phyloP scores from a whole-genome alignment of 2,888 invertebrate genomes.

The Xanthorhoe spadicearia region DNA sequence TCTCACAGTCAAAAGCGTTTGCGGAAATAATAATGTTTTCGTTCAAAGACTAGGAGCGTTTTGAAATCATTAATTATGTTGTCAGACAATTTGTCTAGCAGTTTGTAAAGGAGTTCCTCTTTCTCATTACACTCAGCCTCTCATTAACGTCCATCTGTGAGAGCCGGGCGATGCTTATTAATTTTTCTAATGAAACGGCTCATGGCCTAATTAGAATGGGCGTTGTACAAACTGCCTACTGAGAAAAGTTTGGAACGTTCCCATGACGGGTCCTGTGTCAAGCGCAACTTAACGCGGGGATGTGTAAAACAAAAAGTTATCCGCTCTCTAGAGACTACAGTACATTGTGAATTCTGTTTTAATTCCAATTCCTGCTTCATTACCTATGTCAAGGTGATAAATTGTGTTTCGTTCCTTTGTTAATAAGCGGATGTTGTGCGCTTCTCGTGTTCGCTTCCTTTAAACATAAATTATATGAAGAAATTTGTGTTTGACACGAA shows the following conservation, averaged over 20 bases:
- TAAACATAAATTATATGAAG: too few species aligned
- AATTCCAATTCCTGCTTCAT: constrained; percentile 50
- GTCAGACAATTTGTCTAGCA: constrained; percentile 52
- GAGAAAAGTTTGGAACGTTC: constrained; percentile 70
- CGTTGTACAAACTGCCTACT: constrained; percentile 59
- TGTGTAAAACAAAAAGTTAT: constrained; percentile 65
- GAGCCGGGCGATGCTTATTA: constrained; percentile 60
- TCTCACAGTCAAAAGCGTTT: constrained; percentile 27
- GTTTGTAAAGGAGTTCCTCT: constrained; percentile 50
- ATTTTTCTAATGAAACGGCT: constrained; percentile 67
- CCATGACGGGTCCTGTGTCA: constrained; percentile 61
- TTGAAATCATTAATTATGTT: constrained; percentile 40
- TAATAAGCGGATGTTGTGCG: constrained; percentile 17
- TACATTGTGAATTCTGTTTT: constrained; percentile 45
- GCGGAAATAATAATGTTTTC: constrained; percentile 25
- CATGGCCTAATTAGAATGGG: constrained; percentile 61
- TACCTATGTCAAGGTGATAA: constrained; percentile 39
- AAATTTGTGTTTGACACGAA: neutral
- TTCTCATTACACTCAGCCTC: constrained; percentile 49
- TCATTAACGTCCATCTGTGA: constrained; percentile 52
- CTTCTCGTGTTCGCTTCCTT: too few species aligned
- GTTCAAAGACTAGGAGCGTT: constrained; percentile 20
- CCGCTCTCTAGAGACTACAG: constrained; percentile 48
- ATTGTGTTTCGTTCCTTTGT: constrained; percentile 33
- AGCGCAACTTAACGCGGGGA: constrained; percentile 63